Percentiles rank a stretch among this genome's conserved stretches.
Evolutionary conservation across 2,888 invertebrate species (phyloP).

Genomic region (Eristalis intricaria): DNA sequence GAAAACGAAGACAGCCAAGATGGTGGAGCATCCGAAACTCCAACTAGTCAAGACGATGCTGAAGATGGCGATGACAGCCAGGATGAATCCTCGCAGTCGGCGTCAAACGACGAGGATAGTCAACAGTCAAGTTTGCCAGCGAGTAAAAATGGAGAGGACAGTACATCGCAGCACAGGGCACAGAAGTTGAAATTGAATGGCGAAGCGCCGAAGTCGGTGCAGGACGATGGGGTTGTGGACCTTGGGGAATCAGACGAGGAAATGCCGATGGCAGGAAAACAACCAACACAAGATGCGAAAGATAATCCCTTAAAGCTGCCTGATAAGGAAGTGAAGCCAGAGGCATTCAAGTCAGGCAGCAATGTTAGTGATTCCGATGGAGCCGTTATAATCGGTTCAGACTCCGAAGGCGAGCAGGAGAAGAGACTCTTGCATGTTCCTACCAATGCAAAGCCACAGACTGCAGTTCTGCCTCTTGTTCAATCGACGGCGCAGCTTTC

Average conservation of each 20-base stretch:
- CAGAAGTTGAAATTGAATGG: conserved; percentile 75
- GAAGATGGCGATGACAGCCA: conserved; percentile 61
- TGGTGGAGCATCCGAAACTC: conserved; percentile 72
- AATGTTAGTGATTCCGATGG: conserved; percentile 76
- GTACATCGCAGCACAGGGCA: conserved; percentile 20
- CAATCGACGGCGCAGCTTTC: not conserved
- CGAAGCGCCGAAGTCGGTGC: conserved; percentile 72
- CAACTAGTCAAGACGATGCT: conserved; percentile 68
- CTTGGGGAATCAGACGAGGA: conserved; percentile 77
- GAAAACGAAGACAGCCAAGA: conserved; percentile 73
- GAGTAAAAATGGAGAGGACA: conserved; percentile 51
- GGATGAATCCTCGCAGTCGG: conserved; percentile 65
- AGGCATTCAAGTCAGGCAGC: conserved; percentile 10
- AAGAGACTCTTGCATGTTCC: conserved; percentile 9
- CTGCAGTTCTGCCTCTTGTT: not conserved
- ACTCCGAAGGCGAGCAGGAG: conserved; percentile 76
- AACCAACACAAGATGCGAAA: conserved; percentile 39
- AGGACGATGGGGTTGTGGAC: conserved; percentile 75
- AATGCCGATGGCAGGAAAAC: conserved; percentile 72
- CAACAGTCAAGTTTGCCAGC: conserved; percentile 73
- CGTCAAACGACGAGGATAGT: conserved; percentile 62
- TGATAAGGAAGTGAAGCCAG: not conserved
- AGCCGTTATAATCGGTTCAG: conserved; percentile 79
- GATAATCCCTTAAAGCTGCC: conserved; percentile 37
- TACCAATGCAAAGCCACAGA: not conserved